These are phyloP conservation scores for Aplochiton taeniatus DNA, from an alignment of 2,797 vertebrate genomes.

Conservation along the genomic window DNA sequence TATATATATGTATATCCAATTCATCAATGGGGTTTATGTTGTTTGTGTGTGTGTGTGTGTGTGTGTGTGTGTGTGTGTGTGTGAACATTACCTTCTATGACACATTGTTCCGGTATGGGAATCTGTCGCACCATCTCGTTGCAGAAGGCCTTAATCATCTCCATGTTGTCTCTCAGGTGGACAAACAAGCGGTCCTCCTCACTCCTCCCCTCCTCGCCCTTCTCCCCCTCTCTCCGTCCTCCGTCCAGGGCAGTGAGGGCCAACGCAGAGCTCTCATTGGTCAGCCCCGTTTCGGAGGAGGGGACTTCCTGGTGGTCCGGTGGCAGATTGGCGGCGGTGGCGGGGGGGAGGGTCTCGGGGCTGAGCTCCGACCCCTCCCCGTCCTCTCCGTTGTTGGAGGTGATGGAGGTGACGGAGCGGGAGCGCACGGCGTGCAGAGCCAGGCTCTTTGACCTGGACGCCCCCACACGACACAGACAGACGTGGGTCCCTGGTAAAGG, in stretches of 20 bases:
- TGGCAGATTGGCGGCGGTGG: slow-evolving; percentile 61
- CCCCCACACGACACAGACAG: slow-evolving; percentile 13
- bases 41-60: slow-evolving; percentile 12
- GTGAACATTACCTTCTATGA: slow-evolving; percentile 86
- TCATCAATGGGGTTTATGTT: background rate
- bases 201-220: slow-evolving; percentile 38
- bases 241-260: slow-evolving; percentile 21
- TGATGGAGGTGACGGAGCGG: slow-evolving; percentile 71
- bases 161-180: slow-evolving; percentile 87
- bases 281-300: slow-evolving; percentile 29
- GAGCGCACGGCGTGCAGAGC: slow-evolving; percentile 77
- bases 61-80: background rate
- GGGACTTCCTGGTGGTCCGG: slow-evolving; percentile 44
- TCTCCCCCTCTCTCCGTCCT: slow-evolving; percentile 57
- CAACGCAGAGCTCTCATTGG: slow-evolving; percentile 32
- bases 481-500: background rate
- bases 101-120: slow-evolving; percentile 87
- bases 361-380: slow-evolving; percentile 63
- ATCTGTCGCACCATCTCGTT: slow-evolving; percentile 81
- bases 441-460: slow-evolving; percentile 87
- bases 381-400: slow-evolving; percentile 72
- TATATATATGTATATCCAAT: background rate
- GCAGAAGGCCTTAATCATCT: slow-evolving; percentile 82
- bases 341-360: slow-evolving; percentile 68
- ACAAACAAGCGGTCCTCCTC: slow-evolving; percentile 82